These are phyloP conservation scores for Centropus unirufus DNA, from an alignment of 2,113 vertebrate genomes.

Conservation along the genomic window DNA sequence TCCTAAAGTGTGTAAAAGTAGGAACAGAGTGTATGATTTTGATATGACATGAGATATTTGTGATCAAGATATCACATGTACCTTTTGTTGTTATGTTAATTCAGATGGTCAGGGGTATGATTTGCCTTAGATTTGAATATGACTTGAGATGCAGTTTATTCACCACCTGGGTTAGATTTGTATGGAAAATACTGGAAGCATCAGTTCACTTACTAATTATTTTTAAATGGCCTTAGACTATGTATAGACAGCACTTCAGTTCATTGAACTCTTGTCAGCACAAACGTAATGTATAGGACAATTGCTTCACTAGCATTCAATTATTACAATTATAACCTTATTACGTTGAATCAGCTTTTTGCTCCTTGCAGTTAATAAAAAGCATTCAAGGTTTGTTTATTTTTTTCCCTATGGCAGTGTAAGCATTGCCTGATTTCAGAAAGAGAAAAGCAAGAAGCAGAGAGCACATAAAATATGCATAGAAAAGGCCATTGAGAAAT, in stretches of 20 bases:
- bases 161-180: background rate
- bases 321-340: conserved; percentile 54
- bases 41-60: background rate
- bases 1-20: background rate
- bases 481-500: conserved; percentile 32
- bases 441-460: background rate
- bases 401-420: background rate
- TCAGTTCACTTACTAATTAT: background rate
- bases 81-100: background rate
- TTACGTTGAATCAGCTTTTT: conserved; percentile 32
- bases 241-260: conserved; percentile 11
- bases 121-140: background rate
- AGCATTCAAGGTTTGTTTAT: background rate
- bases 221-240: conserved; percentile 8
- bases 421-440: background rate
- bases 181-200: background rate
- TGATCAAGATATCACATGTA: background rate
- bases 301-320: conserved; percentile 17
- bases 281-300: conserved; percentile 7
- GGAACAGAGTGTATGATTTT: background rate
- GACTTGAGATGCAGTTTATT: background rate
- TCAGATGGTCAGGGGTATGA: background rate
- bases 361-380: conserved; percentile 16
- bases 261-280: conserved; percentile 45
- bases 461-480: conserved; percentile 2